phyloP scores from a whole-genome alignment of 2,113 vertebrate species.

The Hemiscyllium ocellatum region DNA sequence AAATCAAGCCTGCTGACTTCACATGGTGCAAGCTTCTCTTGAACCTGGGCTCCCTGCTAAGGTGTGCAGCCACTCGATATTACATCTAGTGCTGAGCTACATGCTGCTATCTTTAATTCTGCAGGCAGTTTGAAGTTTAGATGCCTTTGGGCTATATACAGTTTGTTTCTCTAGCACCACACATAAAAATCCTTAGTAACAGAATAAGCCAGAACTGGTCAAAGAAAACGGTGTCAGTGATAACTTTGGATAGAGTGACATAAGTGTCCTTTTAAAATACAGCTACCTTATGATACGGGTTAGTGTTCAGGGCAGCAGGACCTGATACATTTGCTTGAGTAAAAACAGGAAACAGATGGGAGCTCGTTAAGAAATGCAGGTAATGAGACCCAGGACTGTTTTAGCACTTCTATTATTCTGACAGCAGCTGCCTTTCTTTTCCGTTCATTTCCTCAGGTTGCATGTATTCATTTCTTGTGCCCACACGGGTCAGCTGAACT shows the following conservation, averaged over 20 bases:
- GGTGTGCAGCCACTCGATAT: neutral
- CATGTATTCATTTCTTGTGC: neutral
- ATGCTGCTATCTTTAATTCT: neutral
- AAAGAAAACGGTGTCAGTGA: neutral
- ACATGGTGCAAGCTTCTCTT: neutral
- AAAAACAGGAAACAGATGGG: slow-evolving; percentile 35
- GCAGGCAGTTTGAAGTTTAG: neutral
- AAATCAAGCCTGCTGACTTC: neutral
- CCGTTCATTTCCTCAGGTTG: slow-evolving; percentile 19
- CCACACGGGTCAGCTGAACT: neutral
- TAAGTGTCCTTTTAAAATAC: neutral
- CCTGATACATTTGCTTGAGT: neutral
- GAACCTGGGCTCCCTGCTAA: neutral
- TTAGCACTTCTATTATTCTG: neutral
- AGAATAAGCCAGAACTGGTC: neutral
- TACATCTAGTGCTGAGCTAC: neutral
- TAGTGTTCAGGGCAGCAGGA: neutral
- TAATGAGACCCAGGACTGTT: neutral
- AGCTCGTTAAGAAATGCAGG: neutral
- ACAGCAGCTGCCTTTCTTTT: slow-evolving; percentile 23
- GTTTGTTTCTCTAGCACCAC: neutral
- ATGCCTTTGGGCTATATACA: neutral
- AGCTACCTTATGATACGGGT: neutral
- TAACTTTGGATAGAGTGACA: neutral
- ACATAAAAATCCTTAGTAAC: neutral